Evolutionary conservation across 2,113 vertebrate species (phyloP).

Genomic region (Neolamprologus fasciatus): DNA sequence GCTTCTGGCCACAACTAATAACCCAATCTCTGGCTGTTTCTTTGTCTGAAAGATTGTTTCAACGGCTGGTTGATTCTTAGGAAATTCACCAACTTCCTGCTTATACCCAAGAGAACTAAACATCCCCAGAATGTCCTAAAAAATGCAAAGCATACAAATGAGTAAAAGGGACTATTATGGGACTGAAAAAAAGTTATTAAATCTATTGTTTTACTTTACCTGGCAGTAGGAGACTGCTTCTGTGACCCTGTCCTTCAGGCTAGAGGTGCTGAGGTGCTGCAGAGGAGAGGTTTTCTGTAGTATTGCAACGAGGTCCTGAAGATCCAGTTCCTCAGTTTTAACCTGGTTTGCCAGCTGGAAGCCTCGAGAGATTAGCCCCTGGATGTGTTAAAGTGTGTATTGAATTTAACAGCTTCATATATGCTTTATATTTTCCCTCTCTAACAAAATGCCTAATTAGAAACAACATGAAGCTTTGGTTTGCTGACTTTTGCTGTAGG

Average conservation of each 20-base stretch:
- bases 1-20: constrained; percentile 26
- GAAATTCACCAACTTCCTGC: not conserved
- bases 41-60: not conserved
- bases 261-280: not conserved
- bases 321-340: not conserved
- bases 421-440: not conserved
- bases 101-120: not conserved
- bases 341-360: constrained; percentile 5
- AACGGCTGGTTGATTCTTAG: not conserved
- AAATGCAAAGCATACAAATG: not conserved
- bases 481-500: constrained; percentile 11
- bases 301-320: not conserved
- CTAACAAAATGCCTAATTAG: not conserved
- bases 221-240: not conserved
- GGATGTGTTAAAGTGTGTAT: not conserved
- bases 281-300: constrained; percentile 1
- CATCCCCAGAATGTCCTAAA: constrained; percentile 17
- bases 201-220: not conserved
- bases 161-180: not conserved
- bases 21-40: not conserved
- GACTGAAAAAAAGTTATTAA: not conserved
- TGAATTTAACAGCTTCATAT: not conserved
- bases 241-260: not conserved
- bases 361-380: constrained; percentile 18
- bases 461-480: not conserved